Evolutionary conservation across 2,797 vertebrate species (phyloP).

Genomic region (Hydrocynus forskahlii): DNA sequence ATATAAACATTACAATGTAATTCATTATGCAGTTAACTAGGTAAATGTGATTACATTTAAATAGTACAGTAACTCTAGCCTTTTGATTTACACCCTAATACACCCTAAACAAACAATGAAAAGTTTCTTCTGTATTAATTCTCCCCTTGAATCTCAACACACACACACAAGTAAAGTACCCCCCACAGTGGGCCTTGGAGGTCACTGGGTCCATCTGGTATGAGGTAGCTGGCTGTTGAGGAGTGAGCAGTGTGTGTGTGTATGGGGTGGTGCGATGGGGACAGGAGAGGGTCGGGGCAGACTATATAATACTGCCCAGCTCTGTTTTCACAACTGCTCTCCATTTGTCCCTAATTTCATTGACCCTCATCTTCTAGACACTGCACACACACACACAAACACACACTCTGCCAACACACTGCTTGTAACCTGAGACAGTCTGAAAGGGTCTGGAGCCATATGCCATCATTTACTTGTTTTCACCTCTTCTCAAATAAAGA

Average conservation of each 20-base stretch:
- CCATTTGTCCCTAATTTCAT: conserved; percentile 54
- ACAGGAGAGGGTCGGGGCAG: not conserved
- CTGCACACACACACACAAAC: conserved; percentile 13
- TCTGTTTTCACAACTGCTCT: conserved; percentile 74
- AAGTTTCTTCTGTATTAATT: not conserved
- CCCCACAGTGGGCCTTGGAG: not conserved
- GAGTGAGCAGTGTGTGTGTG: conserved; percentile 1
- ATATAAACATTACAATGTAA: too few relatives aligned
- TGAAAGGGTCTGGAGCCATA: conserved; percentile 36
- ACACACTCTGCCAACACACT: conserved; percentile 6
- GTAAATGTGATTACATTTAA: too few relatives aligned
- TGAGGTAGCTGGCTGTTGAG: not conserved
- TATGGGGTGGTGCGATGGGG: not conserved
- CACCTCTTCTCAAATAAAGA: not conserved
- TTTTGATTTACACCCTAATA: not conserved
- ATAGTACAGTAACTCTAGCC: too few relatives aligned
- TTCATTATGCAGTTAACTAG: too few relatives aligned
- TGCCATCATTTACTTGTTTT: conserved; percentile 24
- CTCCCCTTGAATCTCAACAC: not conserved
- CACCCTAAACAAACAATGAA: not conserved
- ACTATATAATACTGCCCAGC: conserved; percentile 18
- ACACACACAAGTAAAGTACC: not conserved
- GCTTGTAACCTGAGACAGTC: conserved; percentile 33
- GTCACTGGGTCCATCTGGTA: conserved; percentile 39
- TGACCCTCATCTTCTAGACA: not conserved